A percentile compares a stretch with the other conserved stretches of the same genome.
Evolutionary conservation across 2,113 vertebrate species (phyloP).

Genomic region (Myocastor coypus): DNA sequence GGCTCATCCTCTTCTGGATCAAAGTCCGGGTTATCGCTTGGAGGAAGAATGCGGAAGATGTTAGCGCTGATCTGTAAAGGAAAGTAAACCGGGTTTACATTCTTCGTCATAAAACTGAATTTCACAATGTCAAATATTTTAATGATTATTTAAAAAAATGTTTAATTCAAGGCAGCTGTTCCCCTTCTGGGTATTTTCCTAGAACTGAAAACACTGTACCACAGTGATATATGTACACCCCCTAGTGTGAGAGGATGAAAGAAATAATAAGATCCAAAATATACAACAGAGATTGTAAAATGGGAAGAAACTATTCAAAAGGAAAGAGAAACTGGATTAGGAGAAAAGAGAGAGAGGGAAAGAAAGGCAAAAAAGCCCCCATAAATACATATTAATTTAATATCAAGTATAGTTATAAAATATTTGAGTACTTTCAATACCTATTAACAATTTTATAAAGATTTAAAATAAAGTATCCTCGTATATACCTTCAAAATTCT

Average conservation of each 20-base stretch:
- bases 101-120: conserved; percentile 27
- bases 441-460: neutral
- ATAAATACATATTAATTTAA: too few relatives aligned
- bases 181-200: neutral
- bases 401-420: conserved; percentile 44
- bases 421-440: conserved; percentile 43
- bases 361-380: neutral
- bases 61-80: conserved; percentile 94
- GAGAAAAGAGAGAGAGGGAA: neutral
- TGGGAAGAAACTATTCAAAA: neutral
- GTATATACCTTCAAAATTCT: conserved; percentile 21
- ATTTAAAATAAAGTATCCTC: conserved; percentile 35
- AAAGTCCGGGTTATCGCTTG: conserved; percentile 98
- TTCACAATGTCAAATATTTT: conserved; percentile 50
- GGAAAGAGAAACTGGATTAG: neutral
- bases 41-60: conserved; percentile 97
- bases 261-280: neutral
- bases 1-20: conserved; percentile 99
- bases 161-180: neutral
- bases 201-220: neutral
- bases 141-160: conserved; percentile 25
- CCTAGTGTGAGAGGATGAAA: neutral
- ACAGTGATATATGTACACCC: neutral
- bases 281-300: neutral
- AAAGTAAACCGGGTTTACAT: conserved; percentile 63